Evolutionary conservation across 2,113 vertebrate species (phyloP).

Genomic region (Vireo altiloquus): DNA sequence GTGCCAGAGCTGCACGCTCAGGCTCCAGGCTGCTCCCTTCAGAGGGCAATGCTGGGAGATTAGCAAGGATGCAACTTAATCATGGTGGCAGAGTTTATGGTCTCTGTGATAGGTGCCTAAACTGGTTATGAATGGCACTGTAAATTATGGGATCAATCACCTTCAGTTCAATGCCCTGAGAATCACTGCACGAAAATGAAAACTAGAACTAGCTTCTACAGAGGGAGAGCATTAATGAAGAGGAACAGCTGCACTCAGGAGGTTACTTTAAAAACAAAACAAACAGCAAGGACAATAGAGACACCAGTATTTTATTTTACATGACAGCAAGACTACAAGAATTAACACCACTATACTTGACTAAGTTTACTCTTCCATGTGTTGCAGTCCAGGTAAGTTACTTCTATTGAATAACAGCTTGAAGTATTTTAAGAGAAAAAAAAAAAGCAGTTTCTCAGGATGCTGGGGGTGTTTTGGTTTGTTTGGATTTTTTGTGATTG

Average conservation of each 20-base stretch:
- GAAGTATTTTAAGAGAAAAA: not conserved
- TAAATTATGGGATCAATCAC: fast-evolving
- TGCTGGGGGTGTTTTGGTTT: not conserved
- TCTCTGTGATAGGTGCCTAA: fast-evolving
- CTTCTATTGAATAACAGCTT: not conserved
- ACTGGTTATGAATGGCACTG: not conserved
- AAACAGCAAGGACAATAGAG: not conserved
- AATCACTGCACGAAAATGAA: not conserved
- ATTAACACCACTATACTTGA: not conserved
- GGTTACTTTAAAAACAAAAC: not conserved
- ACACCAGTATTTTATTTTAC: slow-evolving; percentile 30
- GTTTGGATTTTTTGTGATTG: too few species aligned
- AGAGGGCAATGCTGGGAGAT: not conserved
- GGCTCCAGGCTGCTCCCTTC: not conserved
- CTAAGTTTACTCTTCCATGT: not conserved
- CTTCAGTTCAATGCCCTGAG: not conserved
- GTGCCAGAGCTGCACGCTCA: not conserved
- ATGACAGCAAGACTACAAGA: not conserved
- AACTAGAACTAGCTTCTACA: not conserved
- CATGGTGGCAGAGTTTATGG: fast-evolving
- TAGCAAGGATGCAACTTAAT: not conserved
- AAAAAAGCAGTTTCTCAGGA: not conserved
- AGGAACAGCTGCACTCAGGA: not conserved
- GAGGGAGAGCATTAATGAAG: not conserved
- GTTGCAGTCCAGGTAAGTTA: not conserved